Percentiles rank a stretch among this genome's conserved stretches.
Evolutionary conservation across 2,113 vertebrate genomes (phyloP).

Genomic region (Chinchilla lanigera): DNA sequence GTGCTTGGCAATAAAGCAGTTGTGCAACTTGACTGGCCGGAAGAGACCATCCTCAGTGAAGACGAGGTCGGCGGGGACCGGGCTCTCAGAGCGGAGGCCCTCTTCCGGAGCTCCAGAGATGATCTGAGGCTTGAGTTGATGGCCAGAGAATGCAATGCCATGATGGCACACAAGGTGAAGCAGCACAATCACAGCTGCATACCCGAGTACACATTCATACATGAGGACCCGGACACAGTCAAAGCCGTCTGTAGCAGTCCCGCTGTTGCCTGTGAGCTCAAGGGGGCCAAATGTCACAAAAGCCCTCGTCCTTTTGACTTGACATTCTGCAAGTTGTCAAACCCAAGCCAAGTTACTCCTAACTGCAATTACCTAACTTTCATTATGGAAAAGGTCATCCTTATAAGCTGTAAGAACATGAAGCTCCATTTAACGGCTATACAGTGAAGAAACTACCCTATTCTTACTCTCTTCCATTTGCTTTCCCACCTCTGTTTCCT

Average conservation of each 20-base stretch:
- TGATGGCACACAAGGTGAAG: conserved; percentile 72
- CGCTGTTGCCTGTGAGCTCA: conserved; percentile 59
- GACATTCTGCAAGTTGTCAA: conserved; percentile 73
- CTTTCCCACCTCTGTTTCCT: neutral
- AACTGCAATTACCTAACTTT: conserved; percentile 72
- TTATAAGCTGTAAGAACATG: conserved; percentile 58
- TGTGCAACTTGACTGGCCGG: neutral
- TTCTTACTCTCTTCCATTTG: neutral
- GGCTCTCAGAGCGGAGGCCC: conserved; percentile 13
- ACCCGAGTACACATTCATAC: conserved; percentile 68
- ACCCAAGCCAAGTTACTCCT: conserved; percentile 61
- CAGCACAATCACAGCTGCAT: conserved; percentile 32
- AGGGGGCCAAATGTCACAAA: conserved; percentile 71
- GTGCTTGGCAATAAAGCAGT: conserved; percentile 15
- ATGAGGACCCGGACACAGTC: neutral
- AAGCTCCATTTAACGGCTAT: neutral
- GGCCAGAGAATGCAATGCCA: conserved; percentile 63
- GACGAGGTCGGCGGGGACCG: conserved; percentile 53
- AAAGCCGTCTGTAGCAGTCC: conserved; percentile 64
- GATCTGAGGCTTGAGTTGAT: neutral
- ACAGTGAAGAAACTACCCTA: neutral
- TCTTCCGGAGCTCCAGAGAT: conserved; percentile 23
- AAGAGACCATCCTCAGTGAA: conserved; percentile 24
- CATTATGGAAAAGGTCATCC: conserved; percentile 66
- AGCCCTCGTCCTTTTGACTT: conserved; percentile 73